A percentile compares a stretch with the other conserved stretches of the same genome.
Evolutionary conservation across 2,888 invertebrate genomes (phyloP).

Genomic region (Pseudoips prasinana): DNA sequence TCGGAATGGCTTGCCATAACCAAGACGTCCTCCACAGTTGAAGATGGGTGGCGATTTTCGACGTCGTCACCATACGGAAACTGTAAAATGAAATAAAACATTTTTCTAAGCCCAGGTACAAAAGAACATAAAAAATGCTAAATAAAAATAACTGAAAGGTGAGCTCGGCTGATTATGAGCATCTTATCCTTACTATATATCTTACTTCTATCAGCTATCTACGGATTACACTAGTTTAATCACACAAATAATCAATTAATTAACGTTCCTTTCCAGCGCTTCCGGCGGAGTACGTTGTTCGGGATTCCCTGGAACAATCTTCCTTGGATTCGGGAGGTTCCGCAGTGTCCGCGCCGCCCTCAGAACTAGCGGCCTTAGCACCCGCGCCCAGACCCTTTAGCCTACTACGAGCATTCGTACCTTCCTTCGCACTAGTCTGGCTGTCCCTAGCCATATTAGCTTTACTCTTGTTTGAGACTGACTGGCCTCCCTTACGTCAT

Average conservation of each 20-base stretch:
- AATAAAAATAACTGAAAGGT: too few relatives aligned
- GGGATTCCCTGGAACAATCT: slow-evolving; percentile 88
- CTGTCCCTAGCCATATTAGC: slow-evolving; percentile 85
- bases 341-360: slow-evolving; percentile 66
- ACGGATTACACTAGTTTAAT: too few relatives aligned
- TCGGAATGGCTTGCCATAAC: slow-evolving; percentile 83
- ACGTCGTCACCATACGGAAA: too few relatives aligned
- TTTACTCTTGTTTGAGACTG: slow-evolving; percentile 89
- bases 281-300: slow-evolving; percentile 84
- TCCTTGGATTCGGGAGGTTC: slow-evolving; percentile 86
- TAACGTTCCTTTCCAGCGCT: slow-evolving; percentile 42
- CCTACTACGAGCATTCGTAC: slow-evolving; percentile 87
- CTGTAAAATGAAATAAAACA: too few relatives aligned
- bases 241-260: too few relatives aligned
- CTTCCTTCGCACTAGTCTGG: slow-evolving; percentile 89
- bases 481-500: slow-evolving; percentile 86
- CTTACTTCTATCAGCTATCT: too few relatives aligned
- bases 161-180: too few relatives aligned
- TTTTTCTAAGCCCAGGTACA: too few relatives aligned
- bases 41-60: too few relatives aligned
- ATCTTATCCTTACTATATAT: too few relatives aligned
- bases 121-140: too few relatives aligned
- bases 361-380: slow-evolving; percentile 33
- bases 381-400: slow-evolving; percentile 76
- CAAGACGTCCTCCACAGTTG: slow-evolving; percentile 80